These are phyloP conservation scores for Pentamera pediparva DNA, from an alignment of 53 echinoderm and acorn worm species.

Conservation along the genomic window DNA sequence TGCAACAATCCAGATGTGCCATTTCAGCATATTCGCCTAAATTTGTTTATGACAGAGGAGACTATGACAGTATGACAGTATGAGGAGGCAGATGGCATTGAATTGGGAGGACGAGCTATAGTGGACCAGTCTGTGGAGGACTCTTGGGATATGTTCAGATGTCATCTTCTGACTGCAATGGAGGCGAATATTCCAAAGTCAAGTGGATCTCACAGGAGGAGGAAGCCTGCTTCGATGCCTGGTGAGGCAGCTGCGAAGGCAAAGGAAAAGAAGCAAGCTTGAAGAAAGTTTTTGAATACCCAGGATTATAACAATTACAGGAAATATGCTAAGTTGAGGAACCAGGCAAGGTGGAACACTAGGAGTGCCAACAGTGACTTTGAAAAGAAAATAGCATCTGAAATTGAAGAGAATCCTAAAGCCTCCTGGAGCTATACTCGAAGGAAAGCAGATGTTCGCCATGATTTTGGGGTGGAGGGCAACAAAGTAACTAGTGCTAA, in stretches of 20 bases:
- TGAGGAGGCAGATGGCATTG: background rate
- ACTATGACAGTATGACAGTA: background rate
- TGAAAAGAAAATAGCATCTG: background rate
- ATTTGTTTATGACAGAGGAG: background rate
- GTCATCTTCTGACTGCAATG: background rate
- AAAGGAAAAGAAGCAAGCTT: background rate
- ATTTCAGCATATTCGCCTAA: background rate
- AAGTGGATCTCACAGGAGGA: too few relatives aligned
- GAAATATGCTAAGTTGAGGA: background rate
- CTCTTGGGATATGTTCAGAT: background rate
- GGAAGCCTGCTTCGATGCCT: background rate
- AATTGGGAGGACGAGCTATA: background rate
- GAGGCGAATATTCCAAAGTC: too few relatives aligned
- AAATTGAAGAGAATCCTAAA: background rate
- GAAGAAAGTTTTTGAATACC: background rate
- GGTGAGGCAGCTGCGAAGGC: background rate
- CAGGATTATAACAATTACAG: background rate
- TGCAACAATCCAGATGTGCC: too few relatives aligned
- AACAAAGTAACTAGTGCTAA: background rate
- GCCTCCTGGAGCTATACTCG: background rate
- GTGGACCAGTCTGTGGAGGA: background rate
- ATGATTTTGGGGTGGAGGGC: background rate
- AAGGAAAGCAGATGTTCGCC: background rate
- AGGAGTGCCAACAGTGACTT: background rate
- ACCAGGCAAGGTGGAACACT: background rate